A percentile compares a stretch with the other conserved stretches of the same genome.
Evolutionary conservation across 2,888 invertebrate species (phyloP).

Genomic region (Metellina segmentata): DNA sequence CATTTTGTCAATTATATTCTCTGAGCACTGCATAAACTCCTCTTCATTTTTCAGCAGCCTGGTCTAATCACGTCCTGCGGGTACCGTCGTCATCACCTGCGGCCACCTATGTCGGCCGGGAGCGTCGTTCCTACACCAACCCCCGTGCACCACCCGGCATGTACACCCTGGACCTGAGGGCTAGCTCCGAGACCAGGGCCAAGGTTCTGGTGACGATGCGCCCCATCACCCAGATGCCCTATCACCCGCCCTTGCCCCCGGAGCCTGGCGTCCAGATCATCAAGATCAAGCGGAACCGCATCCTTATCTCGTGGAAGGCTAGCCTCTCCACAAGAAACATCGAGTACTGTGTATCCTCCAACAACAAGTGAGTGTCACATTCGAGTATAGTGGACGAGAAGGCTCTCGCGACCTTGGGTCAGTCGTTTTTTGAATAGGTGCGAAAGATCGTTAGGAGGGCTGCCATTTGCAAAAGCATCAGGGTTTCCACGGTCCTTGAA

Average conservation of each 20-base stretch:
- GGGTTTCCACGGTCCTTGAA: no score
- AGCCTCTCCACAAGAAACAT: conserved; percentile 75
- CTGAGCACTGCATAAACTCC: no score
- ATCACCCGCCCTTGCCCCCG: conserved; percentile 69
- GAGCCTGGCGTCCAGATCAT: conserved; percentile 77
- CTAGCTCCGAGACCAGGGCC: conserved; percentile 44
- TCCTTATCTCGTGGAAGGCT: conserved; percentile 79
- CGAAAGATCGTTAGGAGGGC: no score
- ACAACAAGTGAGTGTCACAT: conserved; percentile 40
- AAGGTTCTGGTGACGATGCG: conserved; percentile 62
- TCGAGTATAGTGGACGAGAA: background rate
- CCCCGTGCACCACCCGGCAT: conserved; percentile 65
- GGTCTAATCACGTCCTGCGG: conserved; percentile 53
- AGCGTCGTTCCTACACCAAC: conserved; percentile 66
- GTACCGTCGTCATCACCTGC: conserved; percentile 53
- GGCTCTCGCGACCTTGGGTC: background rate
- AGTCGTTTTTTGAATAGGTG: no score
- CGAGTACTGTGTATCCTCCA: conserved; percentile 82
- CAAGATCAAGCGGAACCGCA: conserved; percentile 71
- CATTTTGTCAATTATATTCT: no score
- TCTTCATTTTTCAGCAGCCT: conserved; percentile 13
- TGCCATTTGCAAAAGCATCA: no score
- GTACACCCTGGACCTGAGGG: conserved; percentile 57
- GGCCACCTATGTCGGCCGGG: conserved; percentile 57
- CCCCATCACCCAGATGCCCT: conserved; percentile 47